Conservation (phyloP, 2,888 invertebrate genomes). For the Linnaemya tessellans region DNA sequence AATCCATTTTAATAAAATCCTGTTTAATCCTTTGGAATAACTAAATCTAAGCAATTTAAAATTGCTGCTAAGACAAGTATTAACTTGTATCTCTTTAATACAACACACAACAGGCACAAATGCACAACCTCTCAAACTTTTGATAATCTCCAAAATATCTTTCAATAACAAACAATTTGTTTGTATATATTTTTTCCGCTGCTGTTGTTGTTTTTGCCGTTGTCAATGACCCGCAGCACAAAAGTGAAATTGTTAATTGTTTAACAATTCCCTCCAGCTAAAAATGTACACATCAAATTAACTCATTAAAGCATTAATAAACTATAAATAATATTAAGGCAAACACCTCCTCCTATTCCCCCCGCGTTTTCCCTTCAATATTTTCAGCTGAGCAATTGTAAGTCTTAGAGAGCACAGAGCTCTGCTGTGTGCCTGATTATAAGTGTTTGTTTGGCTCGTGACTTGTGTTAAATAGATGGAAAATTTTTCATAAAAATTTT, state of each 20-base stretch:
- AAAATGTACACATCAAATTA: constrained; percentile 54
- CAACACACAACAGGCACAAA: background rate
- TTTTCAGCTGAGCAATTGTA: background rate
- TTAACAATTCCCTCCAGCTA: constrained; percentile 50
- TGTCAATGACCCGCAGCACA: constrained; percentile 68
- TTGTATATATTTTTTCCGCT: background rate
- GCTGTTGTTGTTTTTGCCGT: background rate
- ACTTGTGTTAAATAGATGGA: constrained; percentile 66
- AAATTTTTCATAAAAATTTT: constrained; percentile 24
- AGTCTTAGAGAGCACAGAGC: too few relatives aligned
- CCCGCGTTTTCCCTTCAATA: background rate
- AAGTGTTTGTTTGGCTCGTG: constrained; percentile 60
- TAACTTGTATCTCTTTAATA: constrained; percentile 9
- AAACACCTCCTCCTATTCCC: constrained; percentile 19
- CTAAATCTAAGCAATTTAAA: constrained; percentile 30
- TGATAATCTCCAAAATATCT: constrained; percentile 40
- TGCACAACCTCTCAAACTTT: constrained; percentile 41
- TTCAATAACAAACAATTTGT: constrained; percentile 50
- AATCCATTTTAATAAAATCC: constrained; percentile 18
- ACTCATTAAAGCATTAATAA: constrained; percentile 69
- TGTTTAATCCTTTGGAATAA: constrained; percentile 53
- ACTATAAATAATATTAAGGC: constrained; percentile 66
- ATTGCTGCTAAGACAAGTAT: constrained; percentile 34
- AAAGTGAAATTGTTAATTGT: constrained; percentile 65
- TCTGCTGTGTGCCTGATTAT: background rate